These are phyloP conservation scores for Cryptosula pallasiana DNA, from an alignment of 2,888 invertebrate genomes.

Conservation along the genomic window DNA sequence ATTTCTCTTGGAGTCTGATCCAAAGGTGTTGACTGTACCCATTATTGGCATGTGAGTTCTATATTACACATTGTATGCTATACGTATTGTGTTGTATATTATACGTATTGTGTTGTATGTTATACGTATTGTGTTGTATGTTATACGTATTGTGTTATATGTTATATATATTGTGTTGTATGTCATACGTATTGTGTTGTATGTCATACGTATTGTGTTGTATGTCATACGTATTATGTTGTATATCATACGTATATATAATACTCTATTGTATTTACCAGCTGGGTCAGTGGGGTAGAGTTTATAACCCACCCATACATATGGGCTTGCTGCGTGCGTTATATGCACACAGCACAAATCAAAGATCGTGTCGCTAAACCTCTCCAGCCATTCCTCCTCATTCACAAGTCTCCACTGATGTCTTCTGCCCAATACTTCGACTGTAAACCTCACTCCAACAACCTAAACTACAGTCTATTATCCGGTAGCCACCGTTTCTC, in stretches of 20 bases:
- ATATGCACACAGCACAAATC: conserved; percentile 39
- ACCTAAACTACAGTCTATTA: neutral
- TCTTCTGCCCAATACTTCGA: neutral
- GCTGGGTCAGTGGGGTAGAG: conserved; percentile 50
- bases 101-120: too few relatives aligned
- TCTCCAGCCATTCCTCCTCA: neutral
- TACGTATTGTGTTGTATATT: too few relatives aligned
- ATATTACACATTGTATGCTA: too few relatives aligned
- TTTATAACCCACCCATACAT: conserved; percentile 45
- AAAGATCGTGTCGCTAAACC: conserved; percentile 36
- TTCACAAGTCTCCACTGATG: conserved; percentile 19
- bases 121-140: too few relatives aligned
- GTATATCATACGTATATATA: too few relatives aligned
- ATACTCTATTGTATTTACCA: conserved; percentile 31
- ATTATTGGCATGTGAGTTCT: conserved; percentile 51
- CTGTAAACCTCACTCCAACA: neutral
- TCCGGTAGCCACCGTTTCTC: conserved; percentile 17
- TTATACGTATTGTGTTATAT: too few relatives aligned
- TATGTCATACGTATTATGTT: too few relatives aligned
- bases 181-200: too few relatives aligned
- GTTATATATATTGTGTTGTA: too few relatives aligned
- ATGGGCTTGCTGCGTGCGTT: conserved; percentile 48
- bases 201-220: too few relatives aligned
- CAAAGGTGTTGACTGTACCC: conserved; percentile 45
- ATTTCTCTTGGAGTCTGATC: conserved; percentile 49